A percentile compares a stretch with the other conserved stretches of the same genome.
These are phyloP conservation scores for Epistrophe grossulariae DNA, from an alignment of 2,888 invertebrate species.

Conservation along the genomic window DNA sequence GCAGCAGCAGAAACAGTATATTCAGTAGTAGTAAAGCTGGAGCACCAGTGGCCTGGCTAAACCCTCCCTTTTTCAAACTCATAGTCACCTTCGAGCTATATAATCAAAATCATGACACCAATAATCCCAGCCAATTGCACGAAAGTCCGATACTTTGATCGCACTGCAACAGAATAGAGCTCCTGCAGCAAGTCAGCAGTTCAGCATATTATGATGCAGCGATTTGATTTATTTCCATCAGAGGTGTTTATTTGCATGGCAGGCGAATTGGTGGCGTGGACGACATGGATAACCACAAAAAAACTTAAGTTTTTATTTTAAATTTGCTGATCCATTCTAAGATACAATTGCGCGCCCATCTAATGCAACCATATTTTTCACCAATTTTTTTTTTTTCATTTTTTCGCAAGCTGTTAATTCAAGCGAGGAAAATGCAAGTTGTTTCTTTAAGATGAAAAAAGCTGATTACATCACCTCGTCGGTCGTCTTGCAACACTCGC, in stretches of 20 bases:
- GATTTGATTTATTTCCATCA: slow-evolving; percentile 72
- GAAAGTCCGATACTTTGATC: slow-evolving; percentile 20
- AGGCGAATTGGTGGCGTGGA: slow-evolving; percentile 42
- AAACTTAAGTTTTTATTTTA: slow-evolving; percentile 3
- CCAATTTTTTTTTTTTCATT: slow-evolving; percentile 16
- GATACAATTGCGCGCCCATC: slow-evolving; percentile 64
- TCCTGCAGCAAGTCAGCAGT: slow-evolving; percentile 56
- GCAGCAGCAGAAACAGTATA: not conserved
- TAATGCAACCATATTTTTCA: slow-evolving; percentile 10
- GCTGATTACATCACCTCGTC: slow-evolving; percentile 58
- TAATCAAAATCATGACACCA: slow-evolving; percentile 76
- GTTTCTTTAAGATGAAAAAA: slow-evolving; percentile 40
- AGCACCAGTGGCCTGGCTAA: slow-evolving; percentile 12
- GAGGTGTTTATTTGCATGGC: slow-evolving; percentile 76
- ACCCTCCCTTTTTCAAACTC: slow-evolving; percentile 65
- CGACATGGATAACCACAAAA: slow-evolving; percentile 19
- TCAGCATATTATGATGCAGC: slow-evolving; percentile 63
- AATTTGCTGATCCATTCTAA: slow-evolving; percentile 52
- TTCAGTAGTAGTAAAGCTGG: slow-evolving; percentile 21
- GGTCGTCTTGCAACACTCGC: slow-evolving; percentile 44
- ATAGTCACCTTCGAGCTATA: slow-evolving; percentile 72
- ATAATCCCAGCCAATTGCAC: slow-evolving; percentile 56
- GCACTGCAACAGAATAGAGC: slow-evolving; percentile 32
- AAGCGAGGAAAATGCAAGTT: slow-evolving; percentile 60
- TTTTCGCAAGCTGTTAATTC: slow-evolving; percentile 38